phyloP scores from a whole-genome alignment of 2,113 vertebrate genomes.

The Orthonyx spaldingii region DNA sequence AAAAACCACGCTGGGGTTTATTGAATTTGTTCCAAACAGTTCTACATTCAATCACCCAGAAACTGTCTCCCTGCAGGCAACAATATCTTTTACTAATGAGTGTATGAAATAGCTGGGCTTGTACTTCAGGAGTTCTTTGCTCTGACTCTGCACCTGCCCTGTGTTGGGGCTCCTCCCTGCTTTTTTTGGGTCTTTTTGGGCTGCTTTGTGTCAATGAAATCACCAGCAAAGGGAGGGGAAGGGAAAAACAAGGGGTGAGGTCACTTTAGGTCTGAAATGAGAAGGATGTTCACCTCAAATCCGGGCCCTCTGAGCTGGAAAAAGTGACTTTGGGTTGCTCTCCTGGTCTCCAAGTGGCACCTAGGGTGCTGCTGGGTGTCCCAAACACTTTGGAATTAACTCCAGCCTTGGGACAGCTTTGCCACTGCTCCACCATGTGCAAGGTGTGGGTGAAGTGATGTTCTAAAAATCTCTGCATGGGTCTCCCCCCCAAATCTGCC shows the following conservation, averaged over 20 bases:
- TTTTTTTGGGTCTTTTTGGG: neutral
- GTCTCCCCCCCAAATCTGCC: neutral
- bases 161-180: neutral
- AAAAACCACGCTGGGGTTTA: neutral
- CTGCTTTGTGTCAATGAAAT: neutral
- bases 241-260: fast-evolving
- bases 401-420: neutral
- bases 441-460: neutral
- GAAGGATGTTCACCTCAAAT: neutral
- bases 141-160: neutral
- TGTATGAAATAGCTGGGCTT: neutral
- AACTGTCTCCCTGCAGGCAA: constrained; percentile 7
- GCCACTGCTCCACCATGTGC: neutral
- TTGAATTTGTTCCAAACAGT: constrained; percentile 18
- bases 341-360: neutral
- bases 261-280: neutral
- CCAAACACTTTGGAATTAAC: neutral
- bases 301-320: neutral
- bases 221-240: neutral
- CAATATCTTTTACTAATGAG: neutral
- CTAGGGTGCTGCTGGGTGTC: neutral
- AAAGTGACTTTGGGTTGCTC: neutral
- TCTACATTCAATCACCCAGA: constrained; percentile 30
- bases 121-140: neutral
- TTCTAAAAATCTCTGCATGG: neutral